A percentile compares a stretch with the other conserved stretches of the same genome.
These are phyloP conservation scores for Ariopsis seemanni DNA, from an alignment of 2,113 vertebrate species.

Conservation along the genomic window DNA sequence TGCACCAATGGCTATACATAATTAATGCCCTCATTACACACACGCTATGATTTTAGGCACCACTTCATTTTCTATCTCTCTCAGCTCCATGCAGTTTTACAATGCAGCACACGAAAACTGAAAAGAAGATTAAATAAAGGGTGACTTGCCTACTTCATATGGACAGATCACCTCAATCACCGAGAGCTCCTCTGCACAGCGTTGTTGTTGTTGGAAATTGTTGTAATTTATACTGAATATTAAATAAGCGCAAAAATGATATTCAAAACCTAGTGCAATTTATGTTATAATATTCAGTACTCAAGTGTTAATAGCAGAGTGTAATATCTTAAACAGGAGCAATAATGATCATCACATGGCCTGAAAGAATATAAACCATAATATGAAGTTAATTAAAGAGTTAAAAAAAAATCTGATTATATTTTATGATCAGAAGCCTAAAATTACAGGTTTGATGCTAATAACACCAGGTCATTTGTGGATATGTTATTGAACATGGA, in stretches of 20 bases:
- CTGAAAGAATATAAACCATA: slow-evolving; percentile 57
- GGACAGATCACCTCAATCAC: not conserved
- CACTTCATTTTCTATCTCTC: slow-evolving; percentile 34
- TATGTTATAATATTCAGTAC: slow-evolving; percentile 11
- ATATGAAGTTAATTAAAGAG: slow-evolving; percentile 70
- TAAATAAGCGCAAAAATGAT: not conserved
- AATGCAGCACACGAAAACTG: not conserved
- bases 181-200: not conserved
- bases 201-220: slow-evolving; percentile 2
- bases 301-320: slow-evolving; percentile 47
- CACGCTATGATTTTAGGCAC: slow-evolving; percentile 61
- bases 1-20: slow-evolving; percentile 76
- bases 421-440: slow-evolving; percentile 66
- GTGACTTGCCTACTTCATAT: not conserved
- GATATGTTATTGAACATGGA: slow-evolving; percentile 70
- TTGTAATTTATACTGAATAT: slow-evolving; percentile 5
- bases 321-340: slow-evolving; percentile 60
- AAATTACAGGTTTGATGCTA: slow-evolving; percentile 72
- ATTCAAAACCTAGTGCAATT: not conserved
- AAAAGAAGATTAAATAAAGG: slow-evolving; percentile 14
- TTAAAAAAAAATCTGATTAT: slow-evolving; percentile 66
- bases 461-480: slow-evolving; percentile 63
- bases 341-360: slow-evolving; percentile 60
- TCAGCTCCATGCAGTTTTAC: slow-evolving; percentile 19
- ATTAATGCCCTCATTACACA: slow-evolving; percentile 81